phyloP scores from a whole-genome alignment of 92 coral and sea anemone species.

The Parazoanthus atlanticus region DNA sequence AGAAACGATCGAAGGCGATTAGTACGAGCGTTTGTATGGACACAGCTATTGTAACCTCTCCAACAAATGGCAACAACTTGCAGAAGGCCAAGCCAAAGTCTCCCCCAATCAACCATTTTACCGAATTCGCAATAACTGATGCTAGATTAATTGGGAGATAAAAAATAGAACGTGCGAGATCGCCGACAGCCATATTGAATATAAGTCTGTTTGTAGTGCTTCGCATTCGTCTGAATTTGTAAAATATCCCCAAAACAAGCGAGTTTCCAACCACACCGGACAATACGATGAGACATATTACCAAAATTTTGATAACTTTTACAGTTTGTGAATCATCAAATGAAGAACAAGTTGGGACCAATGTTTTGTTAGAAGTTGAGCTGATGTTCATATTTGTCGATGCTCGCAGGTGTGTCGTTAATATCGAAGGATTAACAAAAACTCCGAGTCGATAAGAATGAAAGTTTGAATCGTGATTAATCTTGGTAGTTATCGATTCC shows the following conservation, averaged over 20 bases:
- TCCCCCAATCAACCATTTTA: conserved; percentile 34
- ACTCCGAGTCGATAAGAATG: neutral
- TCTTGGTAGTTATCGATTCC: too few relatives aligned
- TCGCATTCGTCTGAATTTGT: conserved; percentile 19
- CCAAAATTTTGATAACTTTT: conserved; percentile 17
- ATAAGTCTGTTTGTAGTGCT: conserved; percentile 36
- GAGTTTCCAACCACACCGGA: conserved; percentile 31
- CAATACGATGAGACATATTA: conserved; percentile 20
- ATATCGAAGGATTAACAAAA: too few relatives aligned
- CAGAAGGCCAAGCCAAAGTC: conserved; percentile 16
- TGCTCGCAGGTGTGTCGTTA: neutral
- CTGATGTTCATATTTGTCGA: neutral
- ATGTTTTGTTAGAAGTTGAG: neutral
- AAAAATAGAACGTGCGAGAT: conserved; percentile 16
- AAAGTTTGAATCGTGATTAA: neutral
- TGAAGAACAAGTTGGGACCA: neutral
- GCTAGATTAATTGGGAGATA: conserved; percentile 27
- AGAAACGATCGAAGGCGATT: conserved; percentile 31
- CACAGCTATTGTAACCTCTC: conserved; percentile 29
- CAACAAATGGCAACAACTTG: conserved; percentile 26
- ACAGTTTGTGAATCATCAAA: conserved; percentile 10
- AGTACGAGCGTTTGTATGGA: conserved; percentile 32
- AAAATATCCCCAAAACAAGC: conserved; percentile 26
- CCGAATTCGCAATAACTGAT: conserved; percentile 27
- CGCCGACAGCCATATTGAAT: conserved; percentile 32